phyloP scores from a whole-genome alignment of 1,140 invertebrate species.

The Aphis craccivora region DNA sequence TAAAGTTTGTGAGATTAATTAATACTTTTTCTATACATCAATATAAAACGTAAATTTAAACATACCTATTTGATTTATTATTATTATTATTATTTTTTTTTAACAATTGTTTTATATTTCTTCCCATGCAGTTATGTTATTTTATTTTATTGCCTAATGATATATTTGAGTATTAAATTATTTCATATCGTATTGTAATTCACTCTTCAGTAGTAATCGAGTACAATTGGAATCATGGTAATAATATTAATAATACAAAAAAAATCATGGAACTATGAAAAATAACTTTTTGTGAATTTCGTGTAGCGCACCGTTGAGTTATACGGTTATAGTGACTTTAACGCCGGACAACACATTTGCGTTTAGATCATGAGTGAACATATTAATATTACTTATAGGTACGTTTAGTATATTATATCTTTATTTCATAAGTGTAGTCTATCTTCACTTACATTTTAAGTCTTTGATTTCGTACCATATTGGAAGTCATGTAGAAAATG shows the following conservation, averaged over 20 bases:
- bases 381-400: not conserved
- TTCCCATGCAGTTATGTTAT: not conserved
- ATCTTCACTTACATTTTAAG: not conserved
- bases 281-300: not conserved
- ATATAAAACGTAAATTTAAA: not conserved
- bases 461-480: slow-evolving; percentile 1
- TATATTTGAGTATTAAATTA: not conserved
- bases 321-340: not conserved
- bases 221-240: not conserved
- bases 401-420: not conserved
- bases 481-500: not conserved
- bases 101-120: not conserved
- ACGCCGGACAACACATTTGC: not conserved
- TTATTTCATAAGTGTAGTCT: not conserved
- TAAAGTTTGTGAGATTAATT: not conserved
- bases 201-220: not conserved
- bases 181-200: slow-evolving; percentile 4
- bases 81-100: too few species aligned
- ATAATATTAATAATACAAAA: not conserved
- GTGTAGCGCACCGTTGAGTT: not conserved
- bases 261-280: not conserved
- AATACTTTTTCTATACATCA: not conserved
- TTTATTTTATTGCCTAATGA: not conserved
- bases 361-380: not conserved
- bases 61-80: not conserved